Evolutionary conservation across 2,797 vertebrate genomes (phyloP).

Genomic region (Helostoma temminkii): DNA sequence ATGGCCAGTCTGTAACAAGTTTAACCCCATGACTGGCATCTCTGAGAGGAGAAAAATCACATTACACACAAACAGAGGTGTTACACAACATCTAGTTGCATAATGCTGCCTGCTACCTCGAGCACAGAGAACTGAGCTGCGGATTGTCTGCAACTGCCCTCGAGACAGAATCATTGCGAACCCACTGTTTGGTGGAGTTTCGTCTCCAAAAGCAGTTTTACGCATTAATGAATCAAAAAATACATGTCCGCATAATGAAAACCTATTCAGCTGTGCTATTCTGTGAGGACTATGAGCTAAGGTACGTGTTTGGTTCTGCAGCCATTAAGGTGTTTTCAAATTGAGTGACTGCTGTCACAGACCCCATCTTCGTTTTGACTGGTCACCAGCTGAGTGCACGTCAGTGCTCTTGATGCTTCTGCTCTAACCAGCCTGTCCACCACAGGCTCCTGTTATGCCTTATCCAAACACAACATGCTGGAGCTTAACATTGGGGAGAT

Average conservation of each 20-base stretch:
- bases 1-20: conserved; percentile 62
- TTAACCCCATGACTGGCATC: conserved; percentile 71
- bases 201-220: conserved; percentile 9
- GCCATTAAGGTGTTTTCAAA: not conserved
- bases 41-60: conserved; percentile 72
- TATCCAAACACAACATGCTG: too few species aligned
- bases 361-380: too few species aligned
- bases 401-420: too few species aligned
- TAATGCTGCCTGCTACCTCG: conserved; percentile 71
- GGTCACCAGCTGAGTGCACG: too few species aligned
- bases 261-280: not conserved
- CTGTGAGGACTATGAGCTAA: conserved; percentile 7
- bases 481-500: too few species aligned
- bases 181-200: conserved; percentile 26
- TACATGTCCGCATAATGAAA: not conserved
- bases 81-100: conserved; percentile 80
- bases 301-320: not conserved
- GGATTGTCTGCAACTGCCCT: conserved; percentile 62
- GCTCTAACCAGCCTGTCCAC: too few species aligned
- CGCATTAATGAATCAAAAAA: conserved; percentile 3
- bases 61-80: conserved; percentile 66
- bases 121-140: conserved; percentile 50
- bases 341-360: too few species aligned
- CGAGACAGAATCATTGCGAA: conserved; percentile 35
- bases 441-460: too few species aligned